These are phyloP conservation scores for Rhabdomys dilectus DNA, from an alignment of 2,113 vertebrate species.

Conservation along the genomic window DNA sequence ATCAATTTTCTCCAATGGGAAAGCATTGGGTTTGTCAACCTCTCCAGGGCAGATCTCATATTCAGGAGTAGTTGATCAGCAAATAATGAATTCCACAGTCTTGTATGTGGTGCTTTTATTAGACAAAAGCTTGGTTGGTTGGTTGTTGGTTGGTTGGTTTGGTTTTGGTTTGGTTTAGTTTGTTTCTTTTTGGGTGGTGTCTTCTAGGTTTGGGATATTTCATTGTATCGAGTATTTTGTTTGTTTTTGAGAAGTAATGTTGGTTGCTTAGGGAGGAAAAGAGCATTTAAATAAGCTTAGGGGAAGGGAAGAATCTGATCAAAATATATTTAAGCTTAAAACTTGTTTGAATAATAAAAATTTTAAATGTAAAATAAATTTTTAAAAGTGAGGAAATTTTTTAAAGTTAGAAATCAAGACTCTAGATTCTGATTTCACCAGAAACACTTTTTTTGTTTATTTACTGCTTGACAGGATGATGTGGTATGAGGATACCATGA, in stretches of 20 bases:
- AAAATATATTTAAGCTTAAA: not conserved
- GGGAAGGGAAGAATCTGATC: not conserved
- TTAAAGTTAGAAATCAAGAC: not conserved
- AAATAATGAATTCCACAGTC: not conserved
- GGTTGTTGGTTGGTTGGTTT: no score
- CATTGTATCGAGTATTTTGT: not conserved
- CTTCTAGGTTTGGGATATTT: not conserved
- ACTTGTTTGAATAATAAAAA: not conserved
- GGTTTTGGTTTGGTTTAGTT: not conserved
- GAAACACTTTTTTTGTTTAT: not conserved
- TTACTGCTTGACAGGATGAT: not conserved
- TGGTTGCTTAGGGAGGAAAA: not conserved
- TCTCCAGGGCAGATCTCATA: not conserved
- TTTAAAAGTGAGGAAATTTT: not conserved
- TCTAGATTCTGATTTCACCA: not conserved
- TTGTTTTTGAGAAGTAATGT: not conserved
- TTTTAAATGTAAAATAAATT: not conserved
- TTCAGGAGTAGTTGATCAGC: not conserved
- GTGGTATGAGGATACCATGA: no score
- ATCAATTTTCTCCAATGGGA: not conserved
- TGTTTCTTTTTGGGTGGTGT: not conserved
- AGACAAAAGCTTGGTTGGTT: not conserved
- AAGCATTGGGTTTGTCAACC: not conserved
- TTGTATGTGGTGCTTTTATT: not conserved
- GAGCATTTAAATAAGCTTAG: not conserved